Evolutionary conservation across 1,140 invertebrate species (phyloP).

Genomic region (Drosophila saltans): DNA sequence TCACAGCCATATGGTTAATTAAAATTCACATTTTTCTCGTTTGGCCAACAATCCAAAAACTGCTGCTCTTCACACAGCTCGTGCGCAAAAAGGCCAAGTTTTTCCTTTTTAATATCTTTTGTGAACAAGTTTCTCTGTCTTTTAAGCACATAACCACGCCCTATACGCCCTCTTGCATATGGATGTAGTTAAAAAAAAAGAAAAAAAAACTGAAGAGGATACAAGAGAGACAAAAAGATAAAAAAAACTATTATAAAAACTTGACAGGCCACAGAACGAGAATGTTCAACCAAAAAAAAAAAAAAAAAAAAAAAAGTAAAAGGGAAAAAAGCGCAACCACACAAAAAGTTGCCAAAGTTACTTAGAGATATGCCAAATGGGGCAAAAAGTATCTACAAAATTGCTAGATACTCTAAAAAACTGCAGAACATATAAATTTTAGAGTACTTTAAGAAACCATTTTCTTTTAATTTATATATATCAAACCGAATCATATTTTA

Average conservation of each 20-base stretch:
- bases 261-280: constrained; percentile 39
- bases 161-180: constrained; percentile 17
- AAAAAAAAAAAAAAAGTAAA: constrained; percentile 9
- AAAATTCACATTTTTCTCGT: constrained; percentile 51
- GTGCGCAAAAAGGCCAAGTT: constrained; percentile 28
- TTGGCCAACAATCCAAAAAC: constrained; percentile 25
- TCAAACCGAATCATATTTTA: too few relatives aligned
- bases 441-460: background rate
- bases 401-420: constrained; percentile 3
- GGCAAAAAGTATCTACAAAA: background rate
- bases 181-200: constrained; percentile 48
- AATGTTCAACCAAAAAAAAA: constrained; percentile 11
- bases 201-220: constrained; percentile 8
- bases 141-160: constrained; percentile 22
- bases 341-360: constrained; percentile 49
- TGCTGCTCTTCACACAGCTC: constrained; percentile 7
- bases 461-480: background rate
- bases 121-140: constrained; percentile 22
- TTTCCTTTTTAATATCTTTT: constrained; percentile 42
- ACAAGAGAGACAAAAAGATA: constrained; percentile 12
- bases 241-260: constrained; percentile 27
- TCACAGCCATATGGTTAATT: constrained; percentile 50
- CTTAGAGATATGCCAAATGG: constrained; percentile 20
- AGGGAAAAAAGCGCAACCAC: constrained; percentile 33
- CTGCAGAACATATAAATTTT: background rate